Base-by-base conservation (phyloP, 1,140 invertebrate genomes). In the Drosophila albomicans region DNA sequence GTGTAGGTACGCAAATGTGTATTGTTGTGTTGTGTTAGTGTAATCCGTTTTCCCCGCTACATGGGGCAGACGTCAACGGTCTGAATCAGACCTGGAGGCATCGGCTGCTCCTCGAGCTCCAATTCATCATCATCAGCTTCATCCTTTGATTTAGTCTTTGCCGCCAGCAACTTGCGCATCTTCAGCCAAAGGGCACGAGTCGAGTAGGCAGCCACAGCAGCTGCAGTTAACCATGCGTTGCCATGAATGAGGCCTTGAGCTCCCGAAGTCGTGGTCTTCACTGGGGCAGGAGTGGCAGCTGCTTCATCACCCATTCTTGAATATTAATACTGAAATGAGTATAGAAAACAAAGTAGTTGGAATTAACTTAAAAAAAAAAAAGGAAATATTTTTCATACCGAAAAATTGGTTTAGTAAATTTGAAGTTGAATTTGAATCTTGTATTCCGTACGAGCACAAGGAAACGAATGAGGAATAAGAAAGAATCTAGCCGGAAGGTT, bases 121-220 rank as follows among this genome's bases (percentile, higher is more conserved):
- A 10, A 25, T 25, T 25, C 20, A 25, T 25, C 32, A 32, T 8
- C 32, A 8, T 32, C 32, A 32, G 5, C 32, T 5, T 32, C 32
- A 32, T 32, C 32, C 5, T 32, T 32, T 32, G 32, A 32, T 32
- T 5, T 32, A 1, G 32, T 7, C 38, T 41, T 41, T 11, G 7
- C 11, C 13, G 41, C 41, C n/a, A 43, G 4, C 25, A 76, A 11
- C 0, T 65, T 41, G 0, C 58, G 52, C 0, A 82, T 16, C 65
- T 81, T 81, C 3, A 68, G 5, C 75, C 79, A 82, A 16, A 81
- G 10, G 11, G 61, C 75, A 2, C 48, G 16, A 6, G 79, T 67
- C 1, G 79, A 41, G 2, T 81, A 82, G n/a, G 64, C 1, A 6
- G 54, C 46, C 1, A 71, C 78, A 1, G 66, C 75, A 7, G 66